Evolutionary conservation across 2,888 invertebrate species (phyloP), one percentile per base, ranked within the genome.

Genomic region (Eristalinus sepulchralis): DNA sequence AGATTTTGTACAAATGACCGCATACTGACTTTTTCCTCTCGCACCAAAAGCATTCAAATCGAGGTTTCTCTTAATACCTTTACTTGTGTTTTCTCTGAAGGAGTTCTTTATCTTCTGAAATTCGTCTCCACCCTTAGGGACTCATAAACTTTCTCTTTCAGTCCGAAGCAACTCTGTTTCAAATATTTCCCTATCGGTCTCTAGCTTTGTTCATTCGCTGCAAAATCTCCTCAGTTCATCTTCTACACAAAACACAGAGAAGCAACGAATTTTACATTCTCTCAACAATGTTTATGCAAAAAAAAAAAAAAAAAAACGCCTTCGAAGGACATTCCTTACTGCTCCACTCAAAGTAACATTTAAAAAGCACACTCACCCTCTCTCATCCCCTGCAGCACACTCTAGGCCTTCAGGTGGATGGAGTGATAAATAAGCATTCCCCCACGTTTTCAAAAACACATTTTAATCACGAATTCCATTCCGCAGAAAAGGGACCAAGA

Each of bases 391-490:
- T 17, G 17, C 47, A 47, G 1, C 47, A 47, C 27, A 27, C 2
- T 47, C 17, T 17, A 47, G 47, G 47, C 47, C 47, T 47, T 17
- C 47, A 17, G 17, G 47, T 3, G 17, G 47, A 47, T n/a, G 17
- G 47, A 47, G 17, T 47, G 47, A 47, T 47, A 47, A 47, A 47
- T 17, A 47, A 47, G 47, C 47, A 17, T 47, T 47, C 47, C 47
- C n/a, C 47, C 47, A 47, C 47, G 47, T 47, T 47, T 17, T 8
- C 17, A 57, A 57, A 57, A 24, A 24, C 57, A 39, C n/a, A 57
- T 57, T 57, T 57, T 57, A 57, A 57, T 57, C 57, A 57, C 24
- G 57, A 57, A 22, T 57, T 27, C 57, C 57, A 27, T 27, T 27
- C 27, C 27, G 5, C 27, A 57, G 10, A 57, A 57, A 57, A 47